A percentile compares a stretch with the other conserved stretches of the same genome.
Evolutionary conservation across 2,888 invertebrate genomes (phyloP).

Genomic region (Yponomeuta plumbellus): DNA sequence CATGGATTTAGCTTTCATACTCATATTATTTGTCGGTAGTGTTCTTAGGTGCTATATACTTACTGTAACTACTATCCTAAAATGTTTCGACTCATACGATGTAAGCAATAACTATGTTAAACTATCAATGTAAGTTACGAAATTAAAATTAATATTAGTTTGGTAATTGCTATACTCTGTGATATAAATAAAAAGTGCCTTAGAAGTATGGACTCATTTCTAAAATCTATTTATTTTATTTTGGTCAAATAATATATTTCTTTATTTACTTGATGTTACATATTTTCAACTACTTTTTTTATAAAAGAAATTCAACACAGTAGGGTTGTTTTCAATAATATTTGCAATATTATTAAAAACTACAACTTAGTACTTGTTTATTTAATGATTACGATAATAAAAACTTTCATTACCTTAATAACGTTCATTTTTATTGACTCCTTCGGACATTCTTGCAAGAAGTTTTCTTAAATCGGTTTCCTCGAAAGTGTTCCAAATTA

Average conservation of each 20-base stretch:
- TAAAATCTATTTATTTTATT: neutral
- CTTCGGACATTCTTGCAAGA: neutral
- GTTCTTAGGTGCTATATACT: neutral
- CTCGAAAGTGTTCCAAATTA: neutral
- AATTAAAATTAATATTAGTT: neutral
- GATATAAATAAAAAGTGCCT: slow-evolving; percentile 5
- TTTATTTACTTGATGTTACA: neutral
- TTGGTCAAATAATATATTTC: neutral
- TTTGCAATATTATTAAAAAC: neutral
- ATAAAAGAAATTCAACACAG: neutral
- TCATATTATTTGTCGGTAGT: neutral
- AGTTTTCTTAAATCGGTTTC: neutral
- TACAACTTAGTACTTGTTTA: neutral
- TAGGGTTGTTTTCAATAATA: neutral
- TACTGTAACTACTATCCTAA: neutral
- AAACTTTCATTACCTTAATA: neutral
- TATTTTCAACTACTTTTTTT: neutral
- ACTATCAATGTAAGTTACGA: neutral
- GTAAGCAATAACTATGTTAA: neutral
- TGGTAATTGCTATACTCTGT: slow-evolving; percentile 5
- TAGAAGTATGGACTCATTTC: neutral
- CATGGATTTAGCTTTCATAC: neutral
- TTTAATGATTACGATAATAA: neutral
- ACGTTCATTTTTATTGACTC: neutral
- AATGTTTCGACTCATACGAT: no score